These are phyloP conservation scores for Dichetophora obliterata DNA, from an alignment of 2,888 invertebrate genomes.

Conservation along the genomic window DNA sequence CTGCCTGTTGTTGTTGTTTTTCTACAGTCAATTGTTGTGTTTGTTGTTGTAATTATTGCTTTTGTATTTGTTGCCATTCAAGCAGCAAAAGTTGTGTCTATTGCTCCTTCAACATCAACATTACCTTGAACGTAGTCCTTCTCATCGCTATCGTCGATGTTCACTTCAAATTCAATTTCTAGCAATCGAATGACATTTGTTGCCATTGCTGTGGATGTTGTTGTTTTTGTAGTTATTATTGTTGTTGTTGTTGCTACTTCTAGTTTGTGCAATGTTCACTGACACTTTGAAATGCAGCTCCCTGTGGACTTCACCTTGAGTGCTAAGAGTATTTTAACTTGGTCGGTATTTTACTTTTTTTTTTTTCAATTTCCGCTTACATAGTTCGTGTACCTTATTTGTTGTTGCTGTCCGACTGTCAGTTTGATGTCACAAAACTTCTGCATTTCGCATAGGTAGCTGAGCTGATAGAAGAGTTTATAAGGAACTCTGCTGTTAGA, in stretches of 20 bases:
- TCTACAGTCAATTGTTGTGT: neutral
- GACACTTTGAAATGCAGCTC: neutral
- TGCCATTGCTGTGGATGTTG: neutral
- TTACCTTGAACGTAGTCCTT: neutral
- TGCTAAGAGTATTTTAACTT: neutral
- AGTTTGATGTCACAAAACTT: too few species aligned
- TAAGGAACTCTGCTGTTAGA: too few species aligned
- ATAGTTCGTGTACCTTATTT: too few species aligned
- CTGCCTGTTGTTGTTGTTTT: neutral
- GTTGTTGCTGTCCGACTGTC: too few species aligned
- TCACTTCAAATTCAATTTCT: slow-evolving; percentile 35
- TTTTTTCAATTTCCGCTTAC: neutral
- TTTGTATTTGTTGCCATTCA: neutral
- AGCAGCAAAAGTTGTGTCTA: neutral
- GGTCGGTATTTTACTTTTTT: neutral
- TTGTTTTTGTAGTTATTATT: neutral
- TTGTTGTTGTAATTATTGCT: slow-evolving; percentile 9
- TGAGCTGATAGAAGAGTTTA: too few species aligned
- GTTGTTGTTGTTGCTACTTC: neutral
- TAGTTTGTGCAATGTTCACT: neutral
- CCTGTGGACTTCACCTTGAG: neutral
- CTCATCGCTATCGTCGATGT: slow-evolving; percentile 16
- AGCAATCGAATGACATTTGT: slow-evolving; percentile 14
- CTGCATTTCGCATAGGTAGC: too few species aligned
- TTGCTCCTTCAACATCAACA: neutral